phyloP scores from a whole-genome alignment of 2,113 vertebrate species.

The Eulemur macaco region DNA sequence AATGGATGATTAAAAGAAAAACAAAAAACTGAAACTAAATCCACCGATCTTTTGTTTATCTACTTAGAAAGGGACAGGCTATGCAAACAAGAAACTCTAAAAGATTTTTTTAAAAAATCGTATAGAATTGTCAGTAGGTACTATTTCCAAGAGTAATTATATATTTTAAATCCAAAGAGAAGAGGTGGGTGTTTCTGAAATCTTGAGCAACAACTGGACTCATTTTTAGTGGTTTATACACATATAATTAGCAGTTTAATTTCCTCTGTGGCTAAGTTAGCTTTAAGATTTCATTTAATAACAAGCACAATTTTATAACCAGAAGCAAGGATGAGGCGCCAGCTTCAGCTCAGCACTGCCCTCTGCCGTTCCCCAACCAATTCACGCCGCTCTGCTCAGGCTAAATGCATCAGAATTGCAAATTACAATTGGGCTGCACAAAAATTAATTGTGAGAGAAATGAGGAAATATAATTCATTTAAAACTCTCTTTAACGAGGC shows the following conservation, averaged over 20 bases:
- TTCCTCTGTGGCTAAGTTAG: constrained; percentile 87
- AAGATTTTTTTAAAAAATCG: not conserved
- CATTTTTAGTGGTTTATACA: constrained; percentile 79
- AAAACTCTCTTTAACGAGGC: not conserved
- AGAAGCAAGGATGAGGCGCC: constrained; percentile 19
- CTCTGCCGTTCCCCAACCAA: constrained; percentile 80
- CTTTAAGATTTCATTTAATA: constrained; percentile 85
- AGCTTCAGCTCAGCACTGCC: constrained; percentile 86
- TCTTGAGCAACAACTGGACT: constrained; percentile 53
- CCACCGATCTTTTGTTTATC: constrained; percentile 62
- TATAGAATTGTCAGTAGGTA: constrained; percentile 59
- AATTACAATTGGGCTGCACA: not conserved
- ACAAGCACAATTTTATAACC: constrained; percentile 72
- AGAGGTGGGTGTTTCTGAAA: constrained; percentile 64
- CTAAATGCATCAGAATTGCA: not conserved
- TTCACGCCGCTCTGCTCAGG: not conserved
- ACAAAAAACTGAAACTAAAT: not conserved
- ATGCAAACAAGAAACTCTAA: constrained; percentile 73
- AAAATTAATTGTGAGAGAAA: constrained; percentile 19
- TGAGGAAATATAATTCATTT: not conserved
- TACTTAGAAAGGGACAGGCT: constrained; percentile 76
- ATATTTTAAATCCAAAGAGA: constrained; percentile 70
- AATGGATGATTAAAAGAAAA: constrained; percentile 67
- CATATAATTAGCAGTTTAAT: constrained; percentile 87
- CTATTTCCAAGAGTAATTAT: constrained; percentile 50